phyloP scores from a whole-genome alignment of 2,888 invertebrate species.

The Hirudinaria manillensis region DNA sequence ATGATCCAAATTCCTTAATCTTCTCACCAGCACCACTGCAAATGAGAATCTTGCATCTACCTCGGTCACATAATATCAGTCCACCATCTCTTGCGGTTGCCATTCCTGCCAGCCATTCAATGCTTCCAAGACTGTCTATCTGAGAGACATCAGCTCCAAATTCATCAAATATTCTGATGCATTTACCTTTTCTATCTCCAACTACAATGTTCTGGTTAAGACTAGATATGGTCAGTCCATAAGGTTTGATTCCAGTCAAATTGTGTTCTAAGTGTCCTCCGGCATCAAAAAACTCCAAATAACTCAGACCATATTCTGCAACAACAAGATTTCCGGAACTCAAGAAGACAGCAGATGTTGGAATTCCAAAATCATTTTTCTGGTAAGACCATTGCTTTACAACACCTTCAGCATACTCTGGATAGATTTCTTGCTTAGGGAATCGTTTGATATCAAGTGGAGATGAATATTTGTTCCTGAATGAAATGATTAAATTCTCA shows the following conservation, averaged over 20 bases:
- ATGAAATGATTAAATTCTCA: neutral
- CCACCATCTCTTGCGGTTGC: constrained; percentile 29
- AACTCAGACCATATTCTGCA: constrained; percentile 36
- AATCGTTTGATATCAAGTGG: constrained; percentile 13
- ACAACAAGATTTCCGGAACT: constrained; percentile 33
- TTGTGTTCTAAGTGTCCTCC: constrained; percentile 31
- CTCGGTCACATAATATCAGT: constrained; percentile 35
- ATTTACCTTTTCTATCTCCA: constrained; percentile 35
- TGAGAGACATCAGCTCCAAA: constrained; percentile 33
- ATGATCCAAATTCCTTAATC: constrained; percentile 37
- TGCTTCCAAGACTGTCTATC: constrained; percentile 32
- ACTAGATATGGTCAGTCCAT: constrained; percentile 6
- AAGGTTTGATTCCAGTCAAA: constrained; percentile 37
- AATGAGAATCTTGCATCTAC: constrained; percentile 35
- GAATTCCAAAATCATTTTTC: constrained; percentile 36
- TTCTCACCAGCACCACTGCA: constrained; percentile 31
- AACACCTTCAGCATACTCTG: constrained; percentile 18
- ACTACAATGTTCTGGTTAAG: constrained; percentile 32
- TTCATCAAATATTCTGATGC: constrained; percentile 36
- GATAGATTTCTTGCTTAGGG: constrained; percentile 1
- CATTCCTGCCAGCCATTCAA: constrained; percentile 37
- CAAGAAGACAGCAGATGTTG: constrained; percentile 35
- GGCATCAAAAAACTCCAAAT: constrained; percentile 35
- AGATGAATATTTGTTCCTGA: constrained; percentile 12
- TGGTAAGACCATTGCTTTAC: constrained; percentile 28